Evolutionary conservation across 2,888 invertebrate species (phyloP).

Genomic region (Stictocephala bisonia): DNA sequence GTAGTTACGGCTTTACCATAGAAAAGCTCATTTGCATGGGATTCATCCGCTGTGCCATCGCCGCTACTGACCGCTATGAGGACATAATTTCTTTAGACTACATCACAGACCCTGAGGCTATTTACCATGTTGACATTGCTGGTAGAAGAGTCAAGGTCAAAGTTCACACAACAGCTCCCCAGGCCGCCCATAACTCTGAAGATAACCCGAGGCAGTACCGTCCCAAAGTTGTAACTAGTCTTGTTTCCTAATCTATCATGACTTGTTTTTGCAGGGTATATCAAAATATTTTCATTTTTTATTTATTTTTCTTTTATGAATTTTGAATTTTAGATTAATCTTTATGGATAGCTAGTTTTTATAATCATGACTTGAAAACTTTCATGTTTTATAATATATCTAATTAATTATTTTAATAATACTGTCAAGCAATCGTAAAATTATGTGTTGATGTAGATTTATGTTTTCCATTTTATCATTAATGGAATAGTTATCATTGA

Average conservation of each 20-base stretch:
- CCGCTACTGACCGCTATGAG: constrained; percentile 50
- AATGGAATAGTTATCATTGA: no score
- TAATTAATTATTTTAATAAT: no score
- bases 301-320: no score
- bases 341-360: no score
- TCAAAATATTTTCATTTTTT: no score
- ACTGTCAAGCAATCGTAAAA: no score
- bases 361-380: no score
- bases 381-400: no score
- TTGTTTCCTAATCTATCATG: constrained; percentile 30
- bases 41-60: constrained; percentile 69
- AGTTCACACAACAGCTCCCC: constrained; percentile 72
- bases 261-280: no score
- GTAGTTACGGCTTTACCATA: constrained; percentile 74
- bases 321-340: no score
- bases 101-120: constrained; percentile 69
- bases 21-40: constrained; percentile 74
- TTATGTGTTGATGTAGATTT: no score
- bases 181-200: neutral
- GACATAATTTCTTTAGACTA: constrained; percentile 71
- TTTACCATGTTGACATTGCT: constrained; percentile 78
- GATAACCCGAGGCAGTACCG: constrained; percentile 3
- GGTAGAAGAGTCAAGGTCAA: constrained; percentile 71
- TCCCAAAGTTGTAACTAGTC: constrained; percentile 46
- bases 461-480: no score